Conservation (phyloP, 2,888 invertebrate species). For the Cephus sareptanus region DNA sequence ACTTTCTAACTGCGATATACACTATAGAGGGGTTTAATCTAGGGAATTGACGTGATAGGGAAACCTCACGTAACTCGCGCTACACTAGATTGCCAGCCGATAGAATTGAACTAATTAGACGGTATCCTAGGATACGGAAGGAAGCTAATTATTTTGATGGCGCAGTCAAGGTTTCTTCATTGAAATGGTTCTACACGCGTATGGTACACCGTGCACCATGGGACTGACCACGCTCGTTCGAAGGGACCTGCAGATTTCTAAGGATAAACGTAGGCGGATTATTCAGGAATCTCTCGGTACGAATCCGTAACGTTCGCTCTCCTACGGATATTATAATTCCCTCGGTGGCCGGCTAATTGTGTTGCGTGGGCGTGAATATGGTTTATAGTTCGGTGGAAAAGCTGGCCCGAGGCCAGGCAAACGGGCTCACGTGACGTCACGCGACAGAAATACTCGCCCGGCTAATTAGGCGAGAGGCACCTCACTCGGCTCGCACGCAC, state of each 20-base stretch:
- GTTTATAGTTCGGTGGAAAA: constrained; percentile 64
- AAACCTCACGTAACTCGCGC: neutral
- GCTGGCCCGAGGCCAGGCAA: constrained; percentile 61
- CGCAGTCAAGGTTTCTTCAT: neutral
- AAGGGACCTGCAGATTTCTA: neutral
- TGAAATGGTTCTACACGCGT: neutral
- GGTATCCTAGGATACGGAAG: neutral
- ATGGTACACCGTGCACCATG: neutral
- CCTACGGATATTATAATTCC: constrained; percentile 55
- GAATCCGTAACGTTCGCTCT: constrained; percentile 11
- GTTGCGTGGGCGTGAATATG: constrained; percentile 64
- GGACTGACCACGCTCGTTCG: neutral
- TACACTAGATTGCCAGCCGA: neutral
- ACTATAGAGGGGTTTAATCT: constrained; percentile 34
- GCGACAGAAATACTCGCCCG: constrained; percentile 62
- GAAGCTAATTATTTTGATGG: neutral
- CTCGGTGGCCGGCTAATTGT: constrained; percentile 59
- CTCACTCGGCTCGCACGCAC: constrained; percentile 50
- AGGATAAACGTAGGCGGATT: neutral
- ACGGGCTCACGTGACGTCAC: constrained; percentile 64
- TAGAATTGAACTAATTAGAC: neutral
- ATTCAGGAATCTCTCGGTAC: neutral
- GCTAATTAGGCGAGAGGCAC: constrained; percentile 61
- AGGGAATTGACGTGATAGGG: constrained; percentile 33
- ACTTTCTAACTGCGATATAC: neutral